Percentiles rank a stretch among this genome's conserved stretches.
These are phyloP conservation scores for Trematomus bernacchii DNA, from an alignment of 2,797 vertebrate species.

Conservation along the genomic window DNA sequence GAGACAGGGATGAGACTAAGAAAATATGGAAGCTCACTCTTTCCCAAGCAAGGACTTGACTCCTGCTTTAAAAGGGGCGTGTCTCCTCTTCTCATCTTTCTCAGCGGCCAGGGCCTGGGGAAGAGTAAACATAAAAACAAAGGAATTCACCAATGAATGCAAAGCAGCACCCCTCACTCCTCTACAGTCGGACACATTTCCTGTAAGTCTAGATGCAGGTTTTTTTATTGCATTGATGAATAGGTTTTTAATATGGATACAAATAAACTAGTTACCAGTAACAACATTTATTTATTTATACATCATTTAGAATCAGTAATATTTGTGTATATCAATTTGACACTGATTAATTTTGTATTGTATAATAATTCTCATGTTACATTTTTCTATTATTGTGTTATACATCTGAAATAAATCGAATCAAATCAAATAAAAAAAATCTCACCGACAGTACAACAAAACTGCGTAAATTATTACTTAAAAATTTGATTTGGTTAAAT, in stretches of 20 bases:
- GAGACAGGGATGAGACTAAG: conserved; percentile 28
- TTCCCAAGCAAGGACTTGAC: conserved; percentile 65
- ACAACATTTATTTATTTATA: neutral
- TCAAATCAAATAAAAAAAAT: too few species aligned
- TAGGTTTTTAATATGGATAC: conserved; percentile 6
- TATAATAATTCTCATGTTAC: too few species aligned
- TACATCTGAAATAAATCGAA: too few species aligned
- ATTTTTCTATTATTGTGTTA: too few species aligned
- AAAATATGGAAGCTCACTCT: conserved; percentile 55
- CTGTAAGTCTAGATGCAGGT: neutral
- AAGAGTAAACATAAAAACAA: conserved; percentile 23
- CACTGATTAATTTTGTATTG: too few species aligned
- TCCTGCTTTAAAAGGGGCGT: conserved; percentile 62
- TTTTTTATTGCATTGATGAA: neutral
- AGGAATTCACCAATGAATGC: conserved; percentile 33
- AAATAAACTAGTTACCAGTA: conserved; percentile 1
- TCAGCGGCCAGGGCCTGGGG: conserved; percentile 26
- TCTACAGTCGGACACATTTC: conserved; percentile 16
- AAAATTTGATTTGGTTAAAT: neutral
- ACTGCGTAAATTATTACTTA: neutral
- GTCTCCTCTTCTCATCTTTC: conserved; percentile 66
- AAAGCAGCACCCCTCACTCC: conserved; percentile 6
- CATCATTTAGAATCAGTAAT: too few species aligned
- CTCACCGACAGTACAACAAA: neutral
- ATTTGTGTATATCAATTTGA: too few species aligned